Conservation (phyloP, 2,797 vertebrate genomes). For the Cossypha dichroa region DNA sequence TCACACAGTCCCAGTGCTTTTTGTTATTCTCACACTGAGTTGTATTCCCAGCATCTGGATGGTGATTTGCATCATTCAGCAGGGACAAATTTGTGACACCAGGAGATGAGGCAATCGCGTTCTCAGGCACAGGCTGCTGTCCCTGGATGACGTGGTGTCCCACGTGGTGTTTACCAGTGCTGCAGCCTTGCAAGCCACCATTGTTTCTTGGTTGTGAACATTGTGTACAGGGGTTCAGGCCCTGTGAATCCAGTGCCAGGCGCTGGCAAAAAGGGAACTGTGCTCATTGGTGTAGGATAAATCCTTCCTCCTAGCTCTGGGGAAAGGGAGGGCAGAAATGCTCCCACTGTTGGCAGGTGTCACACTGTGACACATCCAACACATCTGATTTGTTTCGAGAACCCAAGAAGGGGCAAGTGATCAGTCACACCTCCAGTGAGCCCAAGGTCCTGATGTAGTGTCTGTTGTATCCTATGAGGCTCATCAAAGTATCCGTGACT, state of each 20-base stretch:
- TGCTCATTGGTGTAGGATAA: background rate
- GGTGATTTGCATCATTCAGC: background rate
- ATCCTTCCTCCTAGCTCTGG: background rate
- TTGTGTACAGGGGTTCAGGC: conserved; percentile 34
- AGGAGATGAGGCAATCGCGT: conserved; percentile 30
- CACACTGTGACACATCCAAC: background rate
- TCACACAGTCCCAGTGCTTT: background rate
- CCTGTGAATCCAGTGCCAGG: background rate
- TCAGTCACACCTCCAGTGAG: background rate
- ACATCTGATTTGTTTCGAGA: background rate
- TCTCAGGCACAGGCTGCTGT: background rate
- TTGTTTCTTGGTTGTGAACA: conserved; percentile 58
- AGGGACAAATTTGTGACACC: background rate
- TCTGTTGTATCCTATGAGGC: background rate
- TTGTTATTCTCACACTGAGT: background rate
- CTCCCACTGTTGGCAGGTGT: background rate
- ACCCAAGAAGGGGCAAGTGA: background rate
- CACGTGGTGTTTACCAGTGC: conserved; percentile 62
- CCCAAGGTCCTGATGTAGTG: background rate
- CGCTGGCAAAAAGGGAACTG: background rate
- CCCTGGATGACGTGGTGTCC: conserved; percentile 45
- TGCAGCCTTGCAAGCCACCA: conserved; percentile 42
- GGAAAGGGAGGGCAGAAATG: background rate
- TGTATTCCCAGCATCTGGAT: background rate
- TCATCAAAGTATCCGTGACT: background rate